Conservation (phyloP, 2,797 vertebrate genomes). For the Myotis pilosus region DNA sequence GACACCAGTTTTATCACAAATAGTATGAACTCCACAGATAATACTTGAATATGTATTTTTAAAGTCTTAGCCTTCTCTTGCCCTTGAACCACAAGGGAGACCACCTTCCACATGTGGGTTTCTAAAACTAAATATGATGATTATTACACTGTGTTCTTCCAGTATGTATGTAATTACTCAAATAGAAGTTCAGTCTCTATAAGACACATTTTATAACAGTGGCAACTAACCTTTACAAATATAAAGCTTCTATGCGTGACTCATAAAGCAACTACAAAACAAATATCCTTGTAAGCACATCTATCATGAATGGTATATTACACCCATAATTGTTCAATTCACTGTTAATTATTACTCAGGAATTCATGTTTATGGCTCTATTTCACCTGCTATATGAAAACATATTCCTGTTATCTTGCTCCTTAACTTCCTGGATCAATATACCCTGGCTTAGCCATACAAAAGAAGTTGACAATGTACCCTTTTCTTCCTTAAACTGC, state of each 20-base stretch:
- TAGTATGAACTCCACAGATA: neutral
- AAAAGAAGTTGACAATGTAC: constrained; percentile 17
- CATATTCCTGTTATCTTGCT: constrained; percentile 70
- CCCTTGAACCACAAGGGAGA: constrained; percentile 1
- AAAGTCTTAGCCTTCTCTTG: neutral
- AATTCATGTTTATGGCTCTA: constrained; percentile 74
- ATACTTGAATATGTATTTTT: neutral
- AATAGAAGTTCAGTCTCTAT: constrained; percentile 15
- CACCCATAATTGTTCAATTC: constrained; percentile 71
- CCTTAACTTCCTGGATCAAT: constrained; percentile 75
- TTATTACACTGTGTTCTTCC: neutral
- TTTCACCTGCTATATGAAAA: constrained; percentile 73
- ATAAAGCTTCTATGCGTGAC: constrained; percentile 72
- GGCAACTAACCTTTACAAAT: constrained; percentile 77
- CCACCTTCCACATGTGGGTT: neutral
- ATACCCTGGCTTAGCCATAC: constrained; percentile 11
- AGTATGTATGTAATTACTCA: constrained; percentile 44
- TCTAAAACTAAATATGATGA: neutral
- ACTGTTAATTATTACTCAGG: constrained; percentile 80
- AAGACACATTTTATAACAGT: constrained; percentile 63
- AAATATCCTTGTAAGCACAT: constrained; percentile 74
- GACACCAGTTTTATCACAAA: neutral
- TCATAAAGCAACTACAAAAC: constrained; percentile 76
- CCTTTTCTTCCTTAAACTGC: constrained; percentile 55
- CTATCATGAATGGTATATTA: constrained; percentile 70